phyloP scores from a whole-genome alignment of 2,888 invertebrate genomes.

The Panorpa germanica region DNA sequence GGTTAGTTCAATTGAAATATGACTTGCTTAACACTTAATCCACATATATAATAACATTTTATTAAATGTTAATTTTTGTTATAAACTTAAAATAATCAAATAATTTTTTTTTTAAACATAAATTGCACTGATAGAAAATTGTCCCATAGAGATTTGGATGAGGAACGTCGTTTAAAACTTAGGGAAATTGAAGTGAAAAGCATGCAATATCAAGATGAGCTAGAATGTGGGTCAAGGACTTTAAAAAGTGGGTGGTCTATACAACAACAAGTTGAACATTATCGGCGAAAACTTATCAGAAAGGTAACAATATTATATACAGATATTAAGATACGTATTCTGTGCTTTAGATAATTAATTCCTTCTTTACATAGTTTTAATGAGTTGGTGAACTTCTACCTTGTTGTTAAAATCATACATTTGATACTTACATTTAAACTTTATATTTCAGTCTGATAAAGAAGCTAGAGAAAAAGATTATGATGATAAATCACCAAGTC shows the following conservation, averaged over 20 bases:
- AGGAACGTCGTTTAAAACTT: conserved; percentile 52
- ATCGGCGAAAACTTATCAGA: conserved; percentile 70
- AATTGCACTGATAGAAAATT: too few relatives aligned
- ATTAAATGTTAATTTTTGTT: conserved; percentile 3
- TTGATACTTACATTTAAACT: conserved; percentile 4
- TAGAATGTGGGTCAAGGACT: conserved; percentile 67
- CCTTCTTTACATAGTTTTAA: conserved; percentile 7
- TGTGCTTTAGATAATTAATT: conserved; percentile 12
- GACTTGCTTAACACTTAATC: too few relatives aligned
- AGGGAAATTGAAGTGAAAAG: conserved; percentile 92
- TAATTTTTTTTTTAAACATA: conserved; percentile 3
- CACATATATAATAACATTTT: conserved; percentile 2
- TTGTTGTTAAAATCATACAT: background rate
- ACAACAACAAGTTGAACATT: conserved; percentile 74
- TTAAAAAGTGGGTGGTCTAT: conserved; percentile 56
- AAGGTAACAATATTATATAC: conserved; percentile 40
- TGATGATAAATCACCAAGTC: conserved; percentile 13
- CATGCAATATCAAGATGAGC: conserved; percentile 87
- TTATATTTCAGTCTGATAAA: conserved; percentile 12
- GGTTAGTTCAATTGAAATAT: too few relatives aligned
- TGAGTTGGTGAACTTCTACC: background rate
- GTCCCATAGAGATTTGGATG: conserved; percentile 33
- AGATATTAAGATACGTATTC: too few relatives aligned
- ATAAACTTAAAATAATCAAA: conserved; percentile 2
- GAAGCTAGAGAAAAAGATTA: conserved; percentile 10